Base-by-base conservation (phyloP, 2,113 vertebrate genomes). In the Sinocyclocheilus grahami region DNA sequence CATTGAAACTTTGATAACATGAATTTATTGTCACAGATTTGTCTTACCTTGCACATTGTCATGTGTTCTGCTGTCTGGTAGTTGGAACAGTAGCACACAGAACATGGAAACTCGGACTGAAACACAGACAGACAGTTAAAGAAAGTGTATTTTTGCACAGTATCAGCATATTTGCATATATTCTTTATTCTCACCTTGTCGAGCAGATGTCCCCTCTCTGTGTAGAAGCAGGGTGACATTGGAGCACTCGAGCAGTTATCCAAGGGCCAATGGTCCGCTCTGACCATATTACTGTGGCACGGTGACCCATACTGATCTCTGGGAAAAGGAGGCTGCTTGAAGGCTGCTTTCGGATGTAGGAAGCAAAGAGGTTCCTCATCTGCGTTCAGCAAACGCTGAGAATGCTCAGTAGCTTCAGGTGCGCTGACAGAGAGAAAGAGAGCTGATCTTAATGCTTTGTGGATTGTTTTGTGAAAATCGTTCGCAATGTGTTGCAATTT, bases 271-370 rank as follows among this genome's bases (percentile, higher is more conserved):
- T 95, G 94, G 87, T 97, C 96, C 0, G 67, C 33, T 88, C 96
- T 93, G 60, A 95, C 96, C 85, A 96, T 89, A 0, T 96, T 96
- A 0, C 96, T 96, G 46, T 97, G 96, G 78, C 96, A 95, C 82
- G 95, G 91, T 8, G 92, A 94, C 9, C 91, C 95, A 81, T 94
- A 89, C 33, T 93, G 92, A 79, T 92, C 90, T 87, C 92, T 91
- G 1, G 93, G 91, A 67, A 89, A 89, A 30, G 92, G 65, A 75
- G 92, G 76, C 85, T 91, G 88, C 71, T 88, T 69, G 9, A 86
- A 82, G 63, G 39, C 6, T 46, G 8, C 16, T 22, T 22, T 82
- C 0, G 79, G 65, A 27, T 71, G 4, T 5, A 42, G n/a, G 22
- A 71, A 80, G 33, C 33, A 84, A 5, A 83, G 0, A 42, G 18